Conservation (phyloP, 2,113 vertebrate genomes). For the Empidonax traillii region DNA sequence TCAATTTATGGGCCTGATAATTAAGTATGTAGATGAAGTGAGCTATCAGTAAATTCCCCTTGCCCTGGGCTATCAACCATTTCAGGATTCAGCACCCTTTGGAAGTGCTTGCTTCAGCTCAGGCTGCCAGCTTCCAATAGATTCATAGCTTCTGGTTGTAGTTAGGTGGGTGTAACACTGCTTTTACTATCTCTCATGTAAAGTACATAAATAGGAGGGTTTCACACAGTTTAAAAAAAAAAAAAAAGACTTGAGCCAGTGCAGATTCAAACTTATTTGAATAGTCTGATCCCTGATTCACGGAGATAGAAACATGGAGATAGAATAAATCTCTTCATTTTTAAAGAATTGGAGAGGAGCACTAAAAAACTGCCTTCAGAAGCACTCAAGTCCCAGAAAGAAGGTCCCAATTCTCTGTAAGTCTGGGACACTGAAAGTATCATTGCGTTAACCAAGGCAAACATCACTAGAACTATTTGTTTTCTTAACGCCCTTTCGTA, state of each 20-base stretch:
- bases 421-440: neutral
- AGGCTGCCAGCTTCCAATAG: neutral
- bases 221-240: neutral
- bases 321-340: neutral
- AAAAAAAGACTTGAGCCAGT: neutral
- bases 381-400: neutral
- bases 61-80: neutral
- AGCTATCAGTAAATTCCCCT: neutral
- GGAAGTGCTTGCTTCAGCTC: neutral
- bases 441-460: neutral
- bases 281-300: neutral
- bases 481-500: slow-evolving; percentile 19
- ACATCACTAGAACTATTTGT: neutral
- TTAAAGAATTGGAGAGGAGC: neutral
- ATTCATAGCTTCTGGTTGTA: neutral
- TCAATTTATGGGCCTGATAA: neutral
- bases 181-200: neutral
- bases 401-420: neutral
- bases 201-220: neutral
- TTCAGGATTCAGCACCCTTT: neutral
- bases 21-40: neutral
- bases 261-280: neutral
- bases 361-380: neutral
- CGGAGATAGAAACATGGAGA: neutral
- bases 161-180: neutral